phyloP scores from a whole-genome alignment of 2,113 vertebrate genomes.

The Pyxicephalus adspersus region DNA sequence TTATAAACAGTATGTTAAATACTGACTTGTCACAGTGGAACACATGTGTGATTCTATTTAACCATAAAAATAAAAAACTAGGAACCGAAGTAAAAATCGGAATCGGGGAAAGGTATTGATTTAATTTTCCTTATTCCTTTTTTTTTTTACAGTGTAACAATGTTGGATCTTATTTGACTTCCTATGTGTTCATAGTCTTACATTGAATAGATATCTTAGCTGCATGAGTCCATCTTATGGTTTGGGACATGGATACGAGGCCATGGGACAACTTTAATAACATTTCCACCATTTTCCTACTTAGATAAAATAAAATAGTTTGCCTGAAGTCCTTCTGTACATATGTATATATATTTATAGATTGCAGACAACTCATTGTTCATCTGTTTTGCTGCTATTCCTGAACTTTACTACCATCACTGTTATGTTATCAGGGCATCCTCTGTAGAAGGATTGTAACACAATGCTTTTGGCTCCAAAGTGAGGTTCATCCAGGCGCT shows the following conservation, averaged over 20 bases:
- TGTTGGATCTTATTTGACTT: slow-evolving; percentile 44
- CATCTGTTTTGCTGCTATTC: slow-evolving; percentile 81
- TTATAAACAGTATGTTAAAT: too few relatives aligned
- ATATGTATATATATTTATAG: slow-evolving; percentile 47
- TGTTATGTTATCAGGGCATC: slow-evolving; percentile 97
- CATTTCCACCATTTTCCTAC: slow-evolving; percentile 60
- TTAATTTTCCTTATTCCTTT: too few relatives aligned
- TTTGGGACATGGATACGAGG: slow-evolving; percentile 31
- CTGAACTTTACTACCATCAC: slow-evolving; percentile 99
- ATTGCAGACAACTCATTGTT: slow-evolving; percentile 71
- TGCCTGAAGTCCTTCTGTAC: slow-evolving; percentile 60
- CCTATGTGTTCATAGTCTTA: slow-evolving; percentile 19
- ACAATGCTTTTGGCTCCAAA: slow-evolving; percentile 98
- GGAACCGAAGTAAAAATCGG: too few relatives aligned
- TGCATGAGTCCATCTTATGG: slow-evolving; percentile 36
- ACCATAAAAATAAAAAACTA: too few relatives aligned
- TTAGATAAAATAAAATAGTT: slow-evolving; percentile 60
- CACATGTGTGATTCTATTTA: neutral
- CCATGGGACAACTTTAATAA: slow-evolving; percentile 59
- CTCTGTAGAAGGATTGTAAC: slow-evolving; percentile 96
- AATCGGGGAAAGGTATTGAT: too few relatives aligned
- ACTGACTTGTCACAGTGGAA: too few relatives aligned
- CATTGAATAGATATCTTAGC: slow-evolving; percentile 43
- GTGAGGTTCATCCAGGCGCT: slow-evolving; percentile 94
- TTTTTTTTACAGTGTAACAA: slow-evolving; percentile 45